Evolutionary conservation across 2,888 invertebrate species (phyloP).

Genomic region (Odontocerum albicorne): DNA sequence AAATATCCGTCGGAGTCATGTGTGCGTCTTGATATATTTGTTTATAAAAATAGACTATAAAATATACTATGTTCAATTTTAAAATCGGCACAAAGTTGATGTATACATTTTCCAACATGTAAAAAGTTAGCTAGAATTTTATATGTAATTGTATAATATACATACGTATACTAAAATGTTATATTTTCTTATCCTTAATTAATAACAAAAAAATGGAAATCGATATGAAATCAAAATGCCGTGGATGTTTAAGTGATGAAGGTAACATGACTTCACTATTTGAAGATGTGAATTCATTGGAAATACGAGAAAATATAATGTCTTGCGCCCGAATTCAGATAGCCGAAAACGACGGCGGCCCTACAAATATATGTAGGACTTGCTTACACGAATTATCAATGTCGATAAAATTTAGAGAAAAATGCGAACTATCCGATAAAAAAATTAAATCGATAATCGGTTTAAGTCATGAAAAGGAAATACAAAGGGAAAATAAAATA

Average conservation of each 20-base stretch:
- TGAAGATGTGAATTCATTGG: constrained; percentile 10
- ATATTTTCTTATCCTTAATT: too few relatives aligned
- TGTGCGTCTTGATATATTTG: too few relatives aligned
- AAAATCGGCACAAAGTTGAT: too few relatives aligned
- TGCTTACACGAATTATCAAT: constrained; percentile 22
- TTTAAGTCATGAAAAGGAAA: background rate
- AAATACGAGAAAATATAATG: constrained; percentile 23
- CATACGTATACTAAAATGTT: too few relatives aligned
- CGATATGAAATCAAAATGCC: constrained; percentile 22
- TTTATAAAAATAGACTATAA: too few relatives aligned
- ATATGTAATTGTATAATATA: too few relatives aligned
- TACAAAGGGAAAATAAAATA: background rate
- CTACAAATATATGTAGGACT: constrained; percentile 22
- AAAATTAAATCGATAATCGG: constrained; percentile 13
- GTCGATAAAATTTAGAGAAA: constrained; percentile 25
- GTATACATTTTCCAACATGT: too few relatives aligned
- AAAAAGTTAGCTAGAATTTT: too few relatives aligned
- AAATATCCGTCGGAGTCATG: too few relatives aligned
- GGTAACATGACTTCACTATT: constrained; percentile 25
- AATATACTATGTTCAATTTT: too few relatives aligned
- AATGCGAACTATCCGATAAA: constrained; percentile 25
- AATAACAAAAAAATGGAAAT: constrained; percentile 12
- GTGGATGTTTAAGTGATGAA: constrained; percentile 17
- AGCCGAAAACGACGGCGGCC: constrained; percentile 27
- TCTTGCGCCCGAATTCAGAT: constrained; percentile 14